Conservation (phyloP, 2,113 vertebrate species). For the Corynorhinus townsendii region DNA sequence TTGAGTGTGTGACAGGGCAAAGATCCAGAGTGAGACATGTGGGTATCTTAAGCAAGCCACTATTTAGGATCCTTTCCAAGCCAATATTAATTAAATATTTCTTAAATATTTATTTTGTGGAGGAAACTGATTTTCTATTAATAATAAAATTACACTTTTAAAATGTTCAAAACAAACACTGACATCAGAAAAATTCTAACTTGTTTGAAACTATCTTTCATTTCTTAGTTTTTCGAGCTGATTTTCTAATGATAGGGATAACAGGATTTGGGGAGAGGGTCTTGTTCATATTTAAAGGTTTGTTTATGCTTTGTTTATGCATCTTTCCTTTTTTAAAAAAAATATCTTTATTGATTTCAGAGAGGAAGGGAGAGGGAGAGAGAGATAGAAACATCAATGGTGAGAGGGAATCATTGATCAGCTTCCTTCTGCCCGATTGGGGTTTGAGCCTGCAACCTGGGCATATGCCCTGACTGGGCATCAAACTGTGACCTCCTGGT, state of each 20-base stretch:
- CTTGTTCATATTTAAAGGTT: background rate
- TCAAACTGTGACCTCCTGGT: no score
- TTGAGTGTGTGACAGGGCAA: background rate
- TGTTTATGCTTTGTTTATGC: background rate
- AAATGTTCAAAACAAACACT: background rate
- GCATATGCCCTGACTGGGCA: no score
- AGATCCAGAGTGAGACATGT: background rate
- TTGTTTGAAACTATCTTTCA: slow-evolving; percentile 7
- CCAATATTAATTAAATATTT: background rate
- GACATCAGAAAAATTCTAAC: background rate
- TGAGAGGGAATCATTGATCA: no score
- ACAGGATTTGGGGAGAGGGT: background rate
- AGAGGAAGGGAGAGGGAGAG: no score
- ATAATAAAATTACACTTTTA: background rate
- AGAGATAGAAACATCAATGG: no score
- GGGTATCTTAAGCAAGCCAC: background rate
- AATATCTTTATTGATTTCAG: no score
- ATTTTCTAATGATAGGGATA: background rate
- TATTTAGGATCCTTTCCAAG: background rate
- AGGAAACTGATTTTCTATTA: background rate
- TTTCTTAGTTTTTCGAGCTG: background rate
- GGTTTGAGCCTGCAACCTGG: no score
- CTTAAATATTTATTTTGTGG: background rate
- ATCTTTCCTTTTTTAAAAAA: background rate
- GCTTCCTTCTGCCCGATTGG: no score